These are phyloP conservation scores for Momotus momota DNA, from an alignment of 2,797 vertebrate species.

Conservation along the genomic window DNA sequence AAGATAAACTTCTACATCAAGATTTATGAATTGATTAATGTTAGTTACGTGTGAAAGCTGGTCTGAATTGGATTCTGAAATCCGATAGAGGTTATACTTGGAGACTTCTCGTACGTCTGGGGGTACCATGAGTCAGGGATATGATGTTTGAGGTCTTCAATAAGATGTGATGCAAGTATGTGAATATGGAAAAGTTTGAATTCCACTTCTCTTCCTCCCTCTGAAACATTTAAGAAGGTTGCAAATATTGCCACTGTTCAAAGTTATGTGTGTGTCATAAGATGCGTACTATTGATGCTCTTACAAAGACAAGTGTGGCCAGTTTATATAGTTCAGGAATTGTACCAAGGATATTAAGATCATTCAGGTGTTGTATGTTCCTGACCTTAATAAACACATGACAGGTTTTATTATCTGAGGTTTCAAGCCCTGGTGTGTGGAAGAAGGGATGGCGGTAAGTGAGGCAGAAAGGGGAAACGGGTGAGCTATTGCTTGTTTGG, in stretches of 20 bases:
- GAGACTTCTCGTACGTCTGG: not conserved
- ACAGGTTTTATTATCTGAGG: slow-evolving; percentile 7
- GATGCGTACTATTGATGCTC: not conserved
- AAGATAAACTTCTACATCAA: slow-evolving; percentile 17
- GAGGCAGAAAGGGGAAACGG: slow-evolving; percentile 22
- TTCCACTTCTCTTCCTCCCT: not conserved
- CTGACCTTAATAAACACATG: slow-evolving; percentile 40
- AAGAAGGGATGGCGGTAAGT: not conserved
- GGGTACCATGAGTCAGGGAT: not conserved
- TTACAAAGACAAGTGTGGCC: not conserved
- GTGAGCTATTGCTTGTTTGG: slow-evolving; percentile 36
- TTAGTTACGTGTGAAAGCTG: slow-evolving; percentile 32
- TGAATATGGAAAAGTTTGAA: not conserved
- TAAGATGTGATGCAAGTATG: not conserved
- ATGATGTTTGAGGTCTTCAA: not conserved
- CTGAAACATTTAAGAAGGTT: not conserved
- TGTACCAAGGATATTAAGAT: not conserved
- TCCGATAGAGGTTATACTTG: not conserved
- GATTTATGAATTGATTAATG: slow-evolving; percentile 44
- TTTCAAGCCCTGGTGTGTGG: not conserved
- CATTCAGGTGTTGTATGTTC: not conserved
- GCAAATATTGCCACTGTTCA: not conserved
- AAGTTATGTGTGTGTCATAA: not conserved
- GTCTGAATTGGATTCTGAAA: slow-evolving; percentile 3
- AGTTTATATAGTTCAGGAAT: not conserved